These are phyloP conservation scores for Drosophila persimilis DNA, from an alignment of 1,140 invertebrate genomes.

Conservation along the genomic window DNA sequence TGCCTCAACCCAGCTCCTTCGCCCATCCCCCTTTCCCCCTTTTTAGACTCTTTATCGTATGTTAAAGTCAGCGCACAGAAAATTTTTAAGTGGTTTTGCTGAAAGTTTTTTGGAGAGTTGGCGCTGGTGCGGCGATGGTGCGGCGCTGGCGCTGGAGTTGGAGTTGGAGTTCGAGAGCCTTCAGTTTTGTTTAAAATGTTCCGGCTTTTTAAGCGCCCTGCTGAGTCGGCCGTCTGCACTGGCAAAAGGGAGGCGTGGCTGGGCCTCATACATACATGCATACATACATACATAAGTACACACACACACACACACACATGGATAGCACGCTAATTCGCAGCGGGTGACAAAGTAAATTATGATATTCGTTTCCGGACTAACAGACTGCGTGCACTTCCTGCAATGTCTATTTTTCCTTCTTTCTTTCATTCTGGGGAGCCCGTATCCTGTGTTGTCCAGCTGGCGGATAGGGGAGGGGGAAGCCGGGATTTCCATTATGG, in stretches of 20 bases:
- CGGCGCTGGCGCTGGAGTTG: neutral
- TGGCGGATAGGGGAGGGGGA: slow-evolving; percentile 6
- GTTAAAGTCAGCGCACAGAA: slow-evolving; percentile 64
- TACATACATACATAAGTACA: neutral
- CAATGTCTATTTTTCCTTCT: slow-evolving; percentile 25
- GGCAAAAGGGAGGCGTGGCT: slow-evolving; percentile 44
- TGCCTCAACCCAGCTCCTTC: slow-evolving; percentile 1
- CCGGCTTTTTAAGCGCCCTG: slow-evolving; percentile 55
- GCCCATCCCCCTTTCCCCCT: neutral
- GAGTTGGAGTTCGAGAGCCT: slow-evolving; percentile 62
- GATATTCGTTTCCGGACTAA: slow-evolving; percentile 77
- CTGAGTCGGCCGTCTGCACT: slow-evolving; percentile 39
- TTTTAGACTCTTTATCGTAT: slow-evolving; percentile 65
- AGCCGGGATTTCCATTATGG: slow-evolving; percentile 63
- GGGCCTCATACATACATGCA: slow-evolving; percentile 31
- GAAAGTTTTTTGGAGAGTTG: slow-evolving; percentile 52
- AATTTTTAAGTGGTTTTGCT: slow-evolving; percentile 73
- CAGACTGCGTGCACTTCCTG: slow-evolving; percentile 78
- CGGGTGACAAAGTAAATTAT: slow-evolving; percentile 81
- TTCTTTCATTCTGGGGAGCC: slow-evolving; percentile 15
- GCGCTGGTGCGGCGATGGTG: too few relatives aligned
- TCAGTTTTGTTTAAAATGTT: slow-evolving; percentile 75
- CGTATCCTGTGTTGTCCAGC: slow-evolving; percentile 29
- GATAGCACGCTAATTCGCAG: slow-evolving; percentile 72
- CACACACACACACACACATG: slow-evolving; percentile 45